phyloP scores from a whole-genome alignment of 30 jellyfish, hydroid and myxozoan species.

The Rhopilema esculentum region DNA sequence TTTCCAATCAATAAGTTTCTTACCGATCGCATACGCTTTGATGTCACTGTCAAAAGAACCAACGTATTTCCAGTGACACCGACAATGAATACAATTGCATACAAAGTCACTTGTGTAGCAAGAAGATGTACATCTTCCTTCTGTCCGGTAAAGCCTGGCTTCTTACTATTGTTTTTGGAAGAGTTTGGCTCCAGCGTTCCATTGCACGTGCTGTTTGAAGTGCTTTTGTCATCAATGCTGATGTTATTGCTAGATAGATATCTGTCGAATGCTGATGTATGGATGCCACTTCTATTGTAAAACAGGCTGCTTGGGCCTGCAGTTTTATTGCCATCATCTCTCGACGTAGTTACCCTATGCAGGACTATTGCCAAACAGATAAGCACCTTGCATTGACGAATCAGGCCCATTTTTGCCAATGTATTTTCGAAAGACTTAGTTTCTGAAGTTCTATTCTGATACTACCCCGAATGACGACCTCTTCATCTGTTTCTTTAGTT shows the following conservation, averaged over 20 bases:
- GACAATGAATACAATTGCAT: constrained; percentile 58
- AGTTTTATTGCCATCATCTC: too few species aligned
- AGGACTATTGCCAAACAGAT: too few species aligned
- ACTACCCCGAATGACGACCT: too few species aligned
- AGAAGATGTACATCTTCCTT: neutral
- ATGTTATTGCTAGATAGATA: neutral
- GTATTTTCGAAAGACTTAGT: too few species aligned
- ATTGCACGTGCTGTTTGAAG: neutral
- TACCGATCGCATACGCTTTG: constrained; percentile 86
- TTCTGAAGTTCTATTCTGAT: too few species aligned
- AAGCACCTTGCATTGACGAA: too few species aligned
- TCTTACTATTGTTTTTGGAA: neutral
- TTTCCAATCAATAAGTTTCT: constrained; percentile 83
- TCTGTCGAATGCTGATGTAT: neutral
- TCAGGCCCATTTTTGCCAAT: too few species aligned
- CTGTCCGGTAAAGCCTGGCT: neutral
- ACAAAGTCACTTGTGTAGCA: constrained; percentile 29
- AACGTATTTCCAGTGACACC: constrained; percentile 90
- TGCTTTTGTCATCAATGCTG: neutral
- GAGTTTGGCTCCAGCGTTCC: neutral
- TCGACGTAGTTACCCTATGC: too few species aligned
- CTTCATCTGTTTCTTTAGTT: too few species aligned
- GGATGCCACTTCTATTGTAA: too few species aligned
- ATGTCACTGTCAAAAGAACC: constrained; percentile 77
- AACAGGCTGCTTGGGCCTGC: too few species aligned